These are phyloP conservation scores for Elmis aenea DNA, from an alignment of 2,888 invertebrate genomes.

Conservation along the genomic window DNA sequence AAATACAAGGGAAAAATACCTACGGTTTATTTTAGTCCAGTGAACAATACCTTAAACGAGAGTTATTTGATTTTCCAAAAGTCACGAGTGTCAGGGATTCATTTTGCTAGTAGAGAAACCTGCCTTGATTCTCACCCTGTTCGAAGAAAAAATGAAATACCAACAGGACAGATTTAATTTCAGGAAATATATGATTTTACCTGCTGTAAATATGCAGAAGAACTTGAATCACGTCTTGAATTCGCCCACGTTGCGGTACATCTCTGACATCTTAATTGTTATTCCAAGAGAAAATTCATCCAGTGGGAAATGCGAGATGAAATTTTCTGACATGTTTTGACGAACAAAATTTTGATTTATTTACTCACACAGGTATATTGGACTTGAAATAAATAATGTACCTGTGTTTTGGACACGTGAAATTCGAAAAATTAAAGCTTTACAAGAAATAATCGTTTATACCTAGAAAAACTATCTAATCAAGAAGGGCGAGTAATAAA, in stretches of 20 bases:
- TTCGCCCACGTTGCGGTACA: slow-evolving; percentile 11
- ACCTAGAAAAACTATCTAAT: slow-evolving; percentile 29
- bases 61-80: slow-evolving; percentile 31
- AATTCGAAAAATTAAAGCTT: slow-evolving; percentile 27
- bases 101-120: slow-evolving; percentile 45
- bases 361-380: slow-evolving; percentile 48
- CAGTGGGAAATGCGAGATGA: slow-evolving; percentile 2
- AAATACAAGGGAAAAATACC: slow-evolving; percentile 10
- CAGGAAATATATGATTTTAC: slow-evolving; percentile 47
- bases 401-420: slow-evolving; percentile 34
- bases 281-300: slow-evolving; percentile 4
- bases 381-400: slow-evolving; percentile 34
- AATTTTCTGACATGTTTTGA: slow-evolving; percentile 14
- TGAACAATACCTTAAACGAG: slow-evolving; percentile 10
- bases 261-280: slow-evolving; percentile 14
- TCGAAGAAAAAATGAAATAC: slow-evolving; percentile 44
- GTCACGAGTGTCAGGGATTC: slow-evolving; percentile 51
- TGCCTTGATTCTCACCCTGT: slow-evolving; percentile 41
- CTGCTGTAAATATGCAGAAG: slow-evolving; percentile 33
- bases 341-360: slow-evolving; percentile 36
- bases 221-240: slow-evolving; percentile 39
- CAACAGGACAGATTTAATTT: slow-evolving; percentile 48
- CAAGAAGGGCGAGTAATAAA: slow-evolving; percentile 42
- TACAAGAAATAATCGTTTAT: slow-evolving; percentile 22
- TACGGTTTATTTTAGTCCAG: slow-evolving; percentile 14